Base-by-base conservation (phyloP, 2,113 vertebrate genomes). In the Nothoprocta pentlandii region DNA sequence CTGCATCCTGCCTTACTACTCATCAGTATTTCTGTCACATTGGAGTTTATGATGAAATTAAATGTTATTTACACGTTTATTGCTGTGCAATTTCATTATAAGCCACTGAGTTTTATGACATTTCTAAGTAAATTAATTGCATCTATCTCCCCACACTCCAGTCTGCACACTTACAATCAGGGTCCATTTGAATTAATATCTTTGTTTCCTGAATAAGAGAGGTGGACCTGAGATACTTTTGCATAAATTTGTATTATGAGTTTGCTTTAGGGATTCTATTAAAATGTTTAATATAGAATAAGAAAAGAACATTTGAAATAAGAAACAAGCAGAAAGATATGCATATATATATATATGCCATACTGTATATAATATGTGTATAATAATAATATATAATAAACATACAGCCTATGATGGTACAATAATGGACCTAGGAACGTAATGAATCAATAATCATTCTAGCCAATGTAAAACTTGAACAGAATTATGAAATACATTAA, bases 101-200 rank as follows among this genome's bases (percentile, higher is more conserved):
- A 12, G 30, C 59, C 59, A 85, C 20, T 69, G 25, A 88, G 30
- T 83, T 93, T 88, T 86, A 87, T 86, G 68, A 59, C 39, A 78
- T 78, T 94, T 92, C 26, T 53, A 83, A 73, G 41, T 76, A 88
- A 74, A 83, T 85, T 77, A 93, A 80, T 92, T 80, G 47, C 66
- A 73, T 13, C 4, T 61, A 8, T 85, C 16, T 61, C 16, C 7
- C 22, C 58, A 12, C 10, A 88, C 16, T 26, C 8, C 14, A 58
- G 2, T 53, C 39, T 74, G 41, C 53, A 62, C 26, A 21, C 2
- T 69, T 80, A 61, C 44, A 32, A 88, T 80, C 71, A 64, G 39
- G 16, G 21, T 32, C 13, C 23, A 66, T 77, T 83, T 74, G 32
- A 74, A 88, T 58, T 82, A 71, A 77, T 51, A 64, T n/a, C 32